Base-by-base conservation (phyloP, 2,113 vertebrate genomes). In the Caloenas nicobarica region DNA sequence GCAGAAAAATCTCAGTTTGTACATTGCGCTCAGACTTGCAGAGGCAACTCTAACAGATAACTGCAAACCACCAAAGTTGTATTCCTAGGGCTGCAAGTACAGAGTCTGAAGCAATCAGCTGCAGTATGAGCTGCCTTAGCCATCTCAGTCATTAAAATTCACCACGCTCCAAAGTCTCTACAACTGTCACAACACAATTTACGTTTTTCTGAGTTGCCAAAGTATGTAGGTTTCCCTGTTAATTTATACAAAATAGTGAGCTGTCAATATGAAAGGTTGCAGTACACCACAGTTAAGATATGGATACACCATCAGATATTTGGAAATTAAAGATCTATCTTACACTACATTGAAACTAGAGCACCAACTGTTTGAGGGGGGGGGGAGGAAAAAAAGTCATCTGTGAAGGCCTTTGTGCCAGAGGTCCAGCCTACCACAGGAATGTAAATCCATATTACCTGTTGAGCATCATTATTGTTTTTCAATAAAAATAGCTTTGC, bases 111-210 rank as follows among this genome's bases (percentile, higher is more conserved):
- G 34, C 29, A 26, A 86, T 15, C 69, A 56, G 56, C 46, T 56
- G 40, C 82, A 42, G 31, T 56, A 74, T 29, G 38, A 86, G 65
- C 46, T 79, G 46, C 40, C 50, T 84, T 78, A 79, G 40, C 71
- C 77, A 73, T 19, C 70, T 64, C 66, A 19, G 46, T 78, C 85
- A 95, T 93, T 96, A 91, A 91, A 94, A 95, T 95, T 93, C 94
- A 88, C 48, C 56, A 56, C 19, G 1, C 42, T 91, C 81, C 38
- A 51, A 83, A 91, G 68, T 48, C 89, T 90, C 56, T 83, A 81
- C 78, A 96, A 90, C 89, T 95, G 93, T 96, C 94, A 96, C 95
- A 97, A 97, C 90, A 95, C 76, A 88, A 91, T 90, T 91, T 96
- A 88, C 71, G 46, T 88, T 91, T 62, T 85, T 42, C 81, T 26